These are phyloP conservation scores for Ploceus nigricollis DNA, from an alignment of 2,113 vertebrate species.

Conservation along the genomic window DNA sequence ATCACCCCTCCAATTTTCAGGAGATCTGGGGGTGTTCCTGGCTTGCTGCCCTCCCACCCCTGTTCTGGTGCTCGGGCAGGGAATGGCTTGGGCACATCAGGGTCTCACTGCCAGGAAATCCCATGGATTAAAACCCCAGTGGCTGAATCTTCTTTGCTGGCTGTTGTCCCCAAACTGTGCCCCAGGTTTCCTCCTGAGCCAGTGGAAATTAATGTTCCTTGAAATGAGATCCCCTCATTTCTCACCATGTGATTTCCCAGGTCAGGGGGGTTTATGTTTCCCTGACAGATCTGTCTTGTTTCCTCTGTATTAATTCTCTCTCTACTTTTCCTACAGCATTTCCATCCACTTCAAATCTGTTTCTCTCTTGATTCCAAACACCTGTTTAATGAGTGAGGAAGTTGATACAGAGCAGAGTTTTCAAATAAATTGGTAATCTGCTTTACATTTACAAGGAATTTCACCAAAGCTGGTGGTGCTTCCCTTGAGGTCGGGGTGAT, in stretches of 20 bases:
- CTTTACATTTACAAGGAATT: background rate
- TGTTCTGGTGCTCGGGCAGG: accelerated
- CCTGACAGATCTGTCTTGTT: background rate
- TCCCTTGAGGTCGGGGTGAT: background rate
- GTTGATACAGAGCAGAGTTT: background rate
- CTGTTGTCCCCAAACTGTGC: background rate
- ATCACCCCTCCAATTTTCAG: background rate
- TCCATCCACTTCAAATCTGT: background rate
- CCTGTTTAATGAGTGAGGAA: background rate
- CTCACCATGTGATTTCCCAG: background rate
- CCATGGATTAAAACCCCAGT: background rate
- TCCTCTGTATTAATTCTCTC: background rate
- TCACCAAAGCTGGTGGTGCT: background rate
- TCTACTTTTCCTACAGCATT: background rate
- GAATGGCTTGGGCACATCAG: background rate
- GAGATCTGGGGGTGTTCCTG: background rate
- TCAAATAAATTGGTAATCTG: background rate
- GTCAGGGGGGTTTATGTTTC: background rate
- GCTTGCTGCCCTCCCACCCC: background rate
- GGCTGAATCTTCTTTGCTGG: background rate
- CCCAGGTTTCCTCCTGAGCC: background rate
- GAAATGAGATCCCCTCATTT: background rate
- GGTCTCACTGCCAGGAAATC: background rate
- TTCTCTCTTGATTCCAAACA: background rate
- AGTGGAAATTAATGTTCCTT: background rate